phyloP scores from a whole-genome alignment of 2,113 vertebrate genomes.

The Myotis brandtii region DNA sequence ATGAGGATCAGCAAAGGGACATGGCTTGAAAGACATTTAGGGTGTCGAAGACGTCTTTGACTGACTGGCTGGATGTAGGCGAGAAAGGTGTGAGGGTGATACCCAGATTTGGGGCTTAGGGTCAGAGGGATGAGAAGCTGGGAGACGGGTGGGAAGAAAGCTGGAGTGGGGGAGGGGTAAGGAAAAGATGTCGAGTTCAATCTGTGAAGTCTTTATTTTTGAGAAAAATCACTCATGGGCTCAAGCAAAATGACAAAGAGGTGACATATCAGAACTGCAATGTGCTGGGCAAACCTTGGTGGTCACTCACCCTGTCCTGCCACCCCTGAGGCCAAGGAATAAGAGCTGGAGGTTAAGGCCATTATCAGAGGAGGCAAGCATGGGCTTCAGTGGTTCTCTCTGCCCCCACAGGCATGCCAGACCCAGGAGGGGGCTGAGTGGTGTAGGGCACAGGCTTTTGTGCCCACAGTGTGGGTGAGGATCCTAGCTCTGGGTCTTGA shows the following conservation, averaged over 20 bases:
- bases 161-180: fast-evolving
- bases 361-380: background rate
- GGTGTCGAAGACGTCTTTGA: background rate
- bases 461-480: background rate
- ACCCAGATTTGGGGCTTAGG: background rate
- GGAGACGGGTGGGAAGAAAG: background rate
- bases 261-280: background rate
- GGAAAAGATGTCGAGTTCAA: background rate
- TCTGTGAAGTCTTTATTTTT: background rate
- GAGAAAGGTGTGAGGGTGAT: background rate
- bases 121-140: background rate
- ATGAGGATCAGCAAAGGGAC: background rate
- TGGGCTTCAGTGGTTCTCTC: background rate
- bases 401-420: background rate
- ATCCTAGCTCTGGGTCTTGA: background rate
- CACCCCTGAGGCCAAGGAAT: background rate
- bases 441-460: background rate
- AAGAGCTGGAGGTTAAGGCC: background rate
- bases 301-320: background rate
- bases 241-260: background rate
- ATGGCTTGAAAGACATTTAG: background rate
- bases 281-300: background rate
- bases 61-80: background rate
- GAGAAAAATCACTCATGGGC: background rate
- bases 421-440: background rate